These are phyloP conservation scores for Lutjanus argentimaculatus DNA, from an alignment of 2,797 vertebrate species.

Conservation along the genomic window DNA sequence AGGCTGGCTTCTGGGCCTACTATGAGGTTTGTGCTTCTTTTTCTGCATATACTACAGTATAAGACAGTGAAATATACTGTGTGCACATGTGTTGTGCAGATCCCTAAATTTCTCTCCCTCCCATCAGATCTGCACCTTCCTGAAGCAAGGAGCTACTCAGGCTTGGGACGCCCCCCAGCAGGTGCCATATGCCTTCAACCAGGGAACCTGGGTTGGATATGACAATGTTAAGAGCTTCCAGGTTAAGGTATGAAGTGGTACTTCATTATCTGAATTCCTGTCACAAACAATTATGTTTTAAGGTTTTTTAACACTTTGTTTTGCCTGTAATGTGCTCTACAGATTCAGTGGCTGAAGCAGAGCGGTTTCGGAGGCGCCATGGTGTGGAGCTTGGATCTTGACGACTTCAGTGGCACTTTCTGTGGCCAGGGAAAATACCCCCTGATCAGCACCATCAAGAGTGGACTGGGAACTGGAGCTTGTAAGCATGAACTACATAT, in stretches of 20 bases:
- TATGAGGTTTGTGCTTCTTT: conserved; percentile 78
- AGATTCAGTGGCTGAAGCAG: conserved; percentile 83
- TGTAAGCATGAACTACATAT: conserved; percentile 34
- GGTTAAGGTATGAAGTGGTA: conserved; percentile 73
- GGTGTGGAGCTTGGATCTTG: conserved; percentile 79
- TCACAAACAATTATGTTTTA: neutral
- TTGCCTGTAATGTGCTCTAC: neutral
- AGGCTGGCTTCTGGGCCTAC: conserved; percentile 84
- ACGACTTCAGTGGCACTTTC: conserved; percentile 85
- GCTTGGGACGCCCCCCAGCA: conserved; percentile 79
- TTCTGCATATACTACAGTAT: neutral
- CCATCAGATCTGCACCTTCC: conserved; percentile 80
- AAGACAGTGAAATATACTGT: neutral
- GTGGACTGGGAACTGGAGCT: conserved; percentile 67
- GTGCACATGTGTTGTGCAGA: neutral
- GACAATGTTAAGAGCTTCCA: conserved; percentile 84
- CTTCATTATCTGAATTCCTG: neutral
- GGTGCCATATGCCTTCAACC: conserved; percentile 82
- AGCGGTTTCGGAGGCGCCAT: conserved; percentile 73
- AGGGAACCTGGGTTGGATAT: conserved; percentile 82
- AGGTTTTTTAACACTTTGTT: neutral
- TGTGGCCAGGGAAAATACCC: conserved; percentile 82
- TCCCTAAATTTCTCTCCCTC: neutral
- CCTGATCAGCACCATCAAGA: conserved; percentile 83
- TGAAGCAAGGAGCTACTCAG: conserved; percentile 79